phyloP scores from a whole-genome alignment of 2,888 invertebrate genomes.

The Heliconius erato region DNA sequence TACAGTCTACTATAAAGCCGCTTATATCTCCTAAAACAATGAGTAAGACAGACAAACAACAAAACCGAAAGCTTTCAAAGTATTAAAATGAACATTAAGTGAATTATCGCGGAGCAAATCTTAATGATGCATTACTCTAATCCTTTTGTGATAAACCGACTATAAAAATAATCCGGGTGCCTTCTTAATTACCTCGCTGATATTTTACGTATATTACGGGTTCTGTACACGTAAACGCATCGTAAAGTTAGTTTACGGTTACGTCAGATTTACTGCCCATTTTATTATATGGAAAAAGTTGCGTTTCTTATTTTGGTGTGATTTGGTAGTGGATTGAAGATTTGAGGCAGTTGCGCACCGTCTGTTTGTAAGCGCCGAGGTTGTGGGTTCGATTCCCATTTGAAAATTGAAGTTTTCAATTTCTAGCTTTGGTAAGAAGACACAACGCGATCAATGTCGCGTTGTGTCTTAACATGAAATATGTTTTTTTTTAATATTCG shows the following conservation, averaged over 20 bases:
- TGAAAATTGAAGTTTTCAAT: too few species aligned
- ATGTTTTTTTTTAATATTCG: too few species aligned
- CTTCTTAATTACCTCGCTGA: conserved; percentile 61
- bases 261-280: conserved; percentile 65
- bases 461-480: too few species aligned
- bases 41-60: background rate
- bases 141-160: conserved; percentile 53
- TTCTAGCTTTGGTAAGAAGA: too few species aligned
- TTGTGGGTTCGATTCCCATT: too few species aligned
- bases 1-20: too few species aligned
- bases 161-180: conserved; percentile 60
- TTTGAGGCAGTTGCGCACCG: background rate
- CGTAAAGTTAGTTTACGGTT: conserved; percentile 69
- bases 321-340: background rate
- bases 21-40: background rate
- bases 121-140: conserved; percentile 40
- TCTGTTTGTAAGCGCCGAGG: too few species aligned
- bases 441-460: too few species aligned
- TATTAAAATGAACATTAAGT: conserved; percentile 28
- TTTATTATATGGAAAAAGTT: conserved; percentile 56
- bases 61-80: background rate
- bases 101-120: conserved; percentile 25
- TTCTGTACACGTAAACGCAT: conserved; percentile 64
- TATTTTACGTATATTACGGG: conserved; percentile 60
- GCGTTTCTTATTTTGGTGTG: conserved; percentile 15